These are phyloP conservation scores for Acinonyx jubatus DNA, from an alignment of 2,113 vertebrate species.

Conservation along the genomic window DNA sequence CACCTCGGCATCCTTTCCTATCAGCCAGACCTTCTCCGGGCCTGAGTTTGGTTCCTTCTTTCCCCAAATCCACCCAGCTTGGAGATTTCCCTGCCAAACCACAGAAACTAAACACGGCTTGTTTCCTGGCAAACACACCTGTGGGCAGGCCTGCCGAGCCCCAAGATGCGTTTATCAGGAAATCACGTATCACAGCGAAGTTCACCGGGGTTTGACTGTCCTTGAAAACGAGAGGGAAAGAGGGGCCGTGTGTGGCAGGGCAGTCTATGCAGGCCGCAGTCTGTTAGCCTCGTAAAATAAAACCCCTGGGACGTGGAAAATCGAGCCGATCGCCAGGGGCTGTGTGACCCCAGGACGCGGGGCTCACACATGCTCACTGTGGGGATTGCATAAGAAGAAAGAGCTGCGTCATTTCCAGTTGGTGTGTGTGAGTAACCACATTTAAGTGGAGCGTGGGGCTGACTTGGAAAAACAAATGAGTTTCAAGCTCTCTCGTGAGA, in stretches of 20 bases:
- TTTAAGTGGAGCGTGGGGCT: neutral
- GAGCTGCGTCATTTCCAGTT: neutral
- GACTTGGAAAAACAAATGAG: neutral
- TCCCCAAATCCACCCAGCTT: neutral
- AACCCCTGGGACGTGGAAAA: too few species aligned
- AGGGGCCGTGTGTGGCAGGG: neutral
- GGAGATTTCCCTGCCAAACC: neutral
- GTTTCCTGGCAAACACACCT: neutral
- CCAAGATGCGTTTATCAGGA: neutral
- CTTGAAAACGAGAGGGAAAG: neutral
- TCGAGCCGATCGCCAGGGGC: neutral
- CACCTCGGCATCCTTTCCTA: rapidly evolving
- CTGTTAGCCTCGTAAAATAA: neutral
- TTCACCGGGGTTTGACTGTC: neutral
- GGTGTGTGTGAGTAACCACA: neutral
- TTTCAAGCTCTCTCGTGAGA: neutral
- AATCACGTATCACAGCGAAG: neutral
- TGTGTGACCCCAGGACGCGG: rapidly evolving
- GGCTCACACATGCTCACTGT: rapidly evolving
- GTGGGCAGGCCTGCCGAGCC: neutral
- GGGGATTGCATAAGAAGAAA: neutral
- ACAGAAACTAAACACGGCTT: neutral
- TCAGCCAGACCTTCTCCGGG: neutral
- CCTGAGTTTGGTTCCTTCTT: neutral
- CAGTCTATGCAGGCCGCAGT: neutral